A percentile compares a stretch with the other conserved stretches of the same genome.
Conservation (phyloP, 2,888 invertebrate genomes). For the Trichacis sp. region DNA sequence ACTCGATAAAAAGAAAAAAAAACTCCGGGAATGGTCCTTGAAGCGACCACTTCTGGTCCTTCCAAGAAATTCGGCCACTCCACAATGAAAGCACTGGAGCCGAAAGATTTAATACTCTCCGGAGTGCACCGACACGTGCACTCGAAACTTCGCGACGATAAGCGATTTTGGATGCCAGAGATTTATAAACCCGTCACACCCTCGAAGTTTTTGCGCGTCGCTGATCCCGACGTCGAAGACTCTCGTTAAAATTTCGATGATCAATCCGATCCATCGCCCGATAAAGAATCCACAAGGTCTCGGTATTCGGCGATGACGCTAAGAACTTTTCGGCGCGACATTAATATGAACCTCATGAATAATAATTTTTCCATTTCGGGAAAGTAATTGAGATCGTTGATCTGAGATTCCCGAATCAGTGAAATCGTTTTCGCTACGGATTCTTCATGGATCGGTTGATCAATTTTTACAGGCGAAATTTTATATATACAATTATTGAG, state of each 20-base stretch:
- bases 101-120: slow-evolving; percentile 30
- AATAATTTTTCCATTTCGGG: not conserved
- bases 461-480: no score
- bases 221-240: not conserved
- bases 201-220: slow-evolving; percentile 13
- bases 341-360: slow-evolving; percentile 1
- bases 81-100: slow-evolving; percentile 3
- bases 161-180: slow-evolving; percentile 22
- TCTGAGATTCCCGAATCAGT: not conserved
- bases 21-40: no score
- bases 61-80: slow-evolving; percentile 29
- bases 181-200: slow-evolving; percentile 27
- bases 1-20: no score
- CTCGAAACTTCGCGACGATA: slow-evolving; percentile 30
- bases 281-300: not conserved
- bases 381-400: not conserved
- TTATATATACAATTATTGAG: no score
- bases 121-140: slow-evolving; percentile 46
- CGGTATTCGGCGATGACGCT: no score
- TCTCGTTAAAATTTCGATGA: slow-evolving; percentile 20
- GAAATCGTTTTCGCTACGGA: slow-evolving; percentile 1
- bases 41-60: slow-evolving; percentile 16
- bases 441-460: no score
- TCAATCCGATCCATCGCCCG: not conserved
- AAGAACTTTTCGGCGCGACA: not conserved